Evolutionary conservation across 2,113 vertebrate species (phyloP), one percentile per base, ranked within the genome.

Genomic region (Peromyscus leucopus): DNA sequence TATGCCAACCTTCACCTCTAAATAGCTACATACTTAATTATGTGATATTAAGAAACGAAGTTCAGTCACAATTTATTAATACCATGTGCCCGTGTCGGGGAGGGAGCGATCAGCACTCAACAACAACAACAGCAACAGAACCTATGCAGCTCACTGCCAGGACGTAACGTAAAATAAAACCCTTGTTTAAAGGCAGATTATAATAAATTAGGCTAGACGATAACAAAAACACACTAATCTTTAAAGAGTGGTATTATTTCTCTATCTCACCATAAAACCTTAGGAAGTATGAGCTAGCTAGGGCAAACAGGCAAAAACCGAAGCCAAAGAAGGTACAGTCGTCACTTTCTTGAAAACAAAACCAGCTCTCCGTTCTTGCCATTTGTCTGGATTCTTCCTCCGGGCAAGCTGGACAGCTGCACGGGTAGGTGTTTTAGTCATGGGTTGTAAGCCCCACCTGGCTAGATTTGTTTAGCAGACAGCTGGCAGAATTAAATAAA

Each of bases 381-480:
- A 99, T 99, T 99, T 99, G 99, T 99, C 99, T 98, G 98, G 98
- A 98, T 98, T 99, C 98, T 98, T 99, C 99, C 99, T 99, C 98
- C 98, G 97, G 99, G 99, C 99, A 98, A 98, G 98, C 99, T 98
- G 99, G 99, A 99, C 99, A 99, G 99, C 99, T 99, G 99, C 98
- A 99, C 98, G 98, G 95, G 98, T 98, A 98, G 98, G 98, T 99
- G 99, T 99, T 99, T 99, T 98, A 99, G 99, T 99, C 98, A 99
- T 99, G 99, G 99, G 98, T 98, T 99, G 98, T 99, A 99, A 99
- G 98, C 99, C 98, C 99, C 99, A 99, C 99, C 99, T 99, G 99
- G 99, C 98, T 98, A 99, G 98, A 99, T 99, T 99, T 99, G 98
- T 99, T 99, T 99, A 99, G 98, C 98, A 99, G 99, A 99, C 99